Evolutionary conservation across 2,797 vertebrate genomes (phyloP), one percentile per base, ranked within the genome.

Genomic region (Orientallactaga sibirica): DNA sequence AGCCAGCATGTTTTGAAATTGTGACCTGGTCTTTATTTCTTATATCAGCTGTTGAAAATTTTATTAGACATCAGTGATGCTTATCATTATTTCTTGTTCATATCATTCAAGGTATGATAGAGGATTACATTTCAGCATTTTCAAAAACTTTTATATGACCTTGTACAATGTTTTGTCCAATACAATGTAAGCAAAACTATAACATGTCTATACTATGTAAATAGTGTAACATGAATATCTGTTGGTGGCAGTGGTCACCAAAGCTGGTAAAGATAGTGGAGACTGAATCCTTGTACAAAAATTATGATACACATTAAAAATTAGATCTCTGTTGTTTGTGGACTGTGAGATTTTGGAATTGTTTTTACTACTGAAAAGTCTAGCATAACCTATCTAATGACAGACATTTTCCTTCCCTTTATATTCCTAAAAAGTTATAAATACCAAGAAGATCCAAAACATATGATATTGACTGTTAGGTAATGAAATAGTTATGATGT

Each of bases 11-110:
- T 74, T 93, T 95, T 58, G 33, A 89, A 95, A 89, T 94, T 80
- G 87, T 77, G 68, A 48, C 24, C 29, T n/a, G 25, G n/a, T 67
- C 92, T 95, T 91, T 73, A 91, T 86, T 87, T 94, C 11, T 92
- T 91, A 76, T 7, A 73, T 25, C 19, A 95, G 64, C 48, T 75
- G 33, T 52, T 91, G 79, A 83, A 61, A 33, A 82, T 95, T 85
- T 15, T 37, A 37, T 61, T 64, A 83, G 62, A 87, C 43, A 82
- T 67, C 58, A 90, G n/a, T 48, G 19, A 33, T 85, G 67, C 20
- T n/a, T 37, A 70, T 58, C 75, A 88, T 22, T 90, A 71, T 61
- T 83, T 81, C 24, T 27, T 68, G 16, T 85, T 90, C 62, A 55
- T 1, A 12, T 61, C 22, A 75, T 85, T 78, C 41, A 78, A 37